Evolutionary conservation across 2,113 vertebrate species (phyloP), one percentile per base, ranked within the genome.

Genomic region (Microcebus ravelobensis): DNA sequence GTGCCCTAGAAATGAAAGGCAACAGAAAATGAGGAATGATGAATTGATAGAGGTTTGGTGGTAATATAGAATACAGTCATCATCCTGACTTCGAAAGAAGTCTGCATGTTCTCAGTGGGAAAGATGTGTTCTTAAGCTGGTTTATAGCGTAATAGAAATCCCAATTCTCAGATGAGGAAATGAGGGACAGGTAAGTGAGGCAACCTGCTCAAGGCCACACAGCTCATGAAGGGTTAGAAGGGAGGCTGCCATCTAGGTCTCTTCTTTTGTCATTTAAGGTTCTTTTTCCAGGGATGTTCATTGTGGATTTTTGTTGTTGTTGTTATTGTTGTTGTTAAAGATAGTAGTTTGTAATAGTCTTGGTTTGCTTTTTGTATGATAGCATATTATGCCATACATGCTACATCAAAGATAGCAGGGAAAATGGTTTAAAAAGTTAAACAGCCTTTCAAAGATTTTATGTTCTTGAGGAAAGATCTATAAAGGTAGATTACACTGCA

Each of bases 1-100:
- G 34, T 96, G 94, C 93, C 97, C 97, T 98, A 96, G 97, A 98
- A 98, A 98, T 97, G 97, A 98, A 98, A 98, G 95, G 57, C 83
- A 97, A 83, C 85, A 96, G 97, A 98, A 98, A 98, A 97, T 96
- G 97, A 23, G 21, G 57, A 68, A 45, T 93, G 96, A 97, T 97
- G 95, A 98, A 98, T 88, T 88, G 90, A 91, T 94, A 85, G 94
- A 91, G 77, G 80, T 89, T 91, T 12, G 12, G 65, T 96, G 96
- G 96, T 87, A 77, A 92, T 61, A 31, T 0, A 63, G 55, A 82
- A 45, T 5, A 76, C 63, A 71, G 70, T 31, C 59, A 29, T 80
- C 23, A 18, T 31, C 85, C 92, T 27, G 92, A 94, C 76, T 90
- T 59, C 6, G 4, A n/a, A 79, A 39, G 77, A 34, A 36, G 68